A percentile compares a stretch with the other conserved stretches of the same genome.
Evolutionary conservation across 2,888 invertebrate species (phyloP).

Genomic region (Urechis unicinctus): DNA sequence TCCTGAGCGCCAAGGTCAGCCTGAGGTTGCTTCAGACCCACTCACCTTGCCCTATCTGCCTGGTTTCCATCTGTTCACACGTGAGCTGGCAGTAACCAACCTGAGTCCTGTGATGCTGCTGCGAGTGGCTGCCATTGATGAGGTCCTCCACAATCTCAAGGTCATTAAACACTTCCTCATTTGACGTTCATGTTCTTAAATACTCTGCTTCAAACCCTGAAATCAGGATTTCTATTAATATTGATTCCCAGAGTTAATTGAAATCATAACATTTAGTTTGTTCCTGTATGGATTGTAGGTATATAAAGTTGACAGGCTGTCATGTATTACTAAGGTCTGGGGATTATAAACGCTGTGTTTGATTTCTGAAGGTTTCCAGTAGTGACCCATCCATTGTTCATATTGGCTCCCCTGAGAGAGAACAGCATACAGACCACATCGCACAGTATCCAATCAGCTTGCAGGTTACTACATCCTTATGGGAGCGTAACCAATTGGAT

Average conservation of each 20-base stretch:
- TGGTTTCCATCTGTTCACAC: constrained; percentile 36
- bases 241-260: not conserved
- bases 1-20: constrained; percentile 26
- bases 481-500: constrained; percentile 15
- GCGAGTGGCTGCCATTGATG: constrained; percentile 25
- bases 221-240: not conserved
- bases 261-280: no score
- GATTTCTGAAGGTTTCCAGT: no score
- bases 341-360: no score
- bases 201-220: no score
- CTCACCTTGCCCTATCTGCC: constrained; percentile 34
- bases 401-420: no score
- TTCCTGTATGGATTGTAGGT: no score
- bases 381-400: no score
- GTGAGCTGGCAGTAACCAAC: constrained; percentile 36
- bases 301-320: no score
- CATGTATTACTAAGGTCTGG: no score
- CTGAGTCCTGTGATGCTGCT: constrained; percentile 28
- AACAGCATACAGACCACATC: constrained; percentile 25
- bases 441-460: constrained; percentile 35
- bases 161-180: constrained; percentile 30
- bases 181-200: no score
- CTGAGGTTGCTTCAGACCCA: constrained; percentile 26
- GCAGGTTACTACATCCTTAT: constrained; percentile 11
- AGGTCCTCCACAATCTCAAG: constrained; percentile 29